Conservation (phyloP, 2,797 vertebrate species). For the Sebastes minor region DNA sequence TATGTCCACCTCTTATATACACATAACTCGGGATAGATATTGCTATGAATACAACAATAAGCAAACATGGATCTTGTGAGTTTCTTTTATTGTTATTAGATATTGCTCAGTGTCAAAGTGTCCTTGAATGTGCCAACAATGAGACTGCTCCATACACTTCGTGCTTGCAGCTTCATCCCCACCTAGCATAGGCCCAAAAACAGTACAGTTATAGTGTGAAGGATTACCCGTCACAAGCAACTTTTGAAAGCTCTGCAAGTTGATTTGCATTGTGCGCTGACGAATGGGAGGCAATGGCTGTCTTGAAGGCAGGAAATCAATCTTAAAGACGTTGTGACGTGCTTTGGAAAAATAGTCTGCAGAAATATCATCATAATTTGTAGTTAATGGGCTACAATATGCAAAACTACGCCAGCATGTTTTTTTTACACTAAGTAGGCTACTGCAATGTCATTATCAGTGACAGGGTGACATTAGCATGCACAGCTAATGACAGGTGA, state of each 20-base stretch:
- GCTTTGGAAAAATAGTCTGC: constrained; percentile 20
- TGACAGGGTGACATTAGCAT: constrained; percentile 38
- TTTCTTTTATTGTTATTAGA: not conserved
- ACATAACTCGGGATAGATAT: not conserved
- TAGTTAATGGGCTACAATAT: constrained; percentile 4
- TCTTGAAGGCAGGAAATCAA: constrained; percentile 22
- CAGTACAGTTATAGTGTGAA: constrained; percentile 4
- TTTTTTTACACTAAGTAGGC: not conserved
- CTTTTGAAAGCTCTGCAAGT: not conserved
- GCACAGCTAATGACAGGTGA: constrained; percentile 55
- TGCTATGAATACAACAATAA: not conserved
- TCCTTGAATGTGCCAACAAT: not conserved
- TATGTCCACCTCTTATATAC: too few relatives aligned
- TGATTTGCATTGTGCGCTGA: constrained; percentile 31
- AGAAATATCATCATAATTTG: not conserved
- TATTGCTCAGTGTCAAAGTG: not conserved
- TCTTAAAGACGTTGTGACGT: not conserved
- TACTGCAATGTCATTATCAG: constrained; percentile 14
- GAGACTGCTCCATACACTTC: not conserved
- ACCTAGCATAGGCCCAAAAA: not conserved
- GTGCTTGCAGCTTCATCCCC: not conserved
- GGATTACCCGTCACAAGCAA: constrained; percentile 14
- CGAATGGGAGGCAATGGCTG: constrained; percentile 2
- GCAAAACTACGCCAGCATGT: not conserved
- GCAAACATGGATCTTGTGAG: not conserved